phyloP scores from a whole-genome alignment of 2,888 invertebrate genomes.

The Orthosia gracilis region DNA sequence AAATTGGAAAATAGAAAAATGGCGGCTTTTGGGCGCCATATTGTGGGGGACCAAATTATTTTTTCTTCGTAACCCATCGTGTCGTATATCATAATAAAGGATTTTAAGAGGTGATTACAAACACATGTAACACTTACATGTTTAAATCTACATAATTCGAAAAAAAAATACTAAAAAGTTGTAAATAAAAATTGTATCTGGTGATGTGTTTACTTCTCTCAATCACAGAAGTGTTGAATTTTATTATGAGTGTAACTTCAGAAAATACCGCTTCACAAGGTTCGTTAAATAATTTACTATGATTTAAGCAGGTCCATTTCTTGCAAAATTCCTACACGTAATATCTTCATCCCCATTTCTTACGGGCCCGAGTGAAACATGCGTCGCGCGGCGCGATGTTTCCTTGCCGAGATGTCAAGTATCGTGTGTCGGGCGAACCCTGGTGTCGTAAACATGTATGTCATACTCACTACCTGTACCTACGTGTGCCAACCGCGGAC shows the following conservation, averaged over 20 bases:
- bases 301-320: slow-evolving; percentile 49
- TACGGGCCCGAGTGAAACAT: slow-evolving; percentile 82
- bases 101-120: no score
- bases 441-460: slow-evolving; percentile 87
- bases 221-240: slow-evolving; percentile 36
- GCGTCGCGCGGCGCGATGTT: slow-evolving; percentile 79
- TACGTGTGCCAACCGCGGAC: slow-evolving; percentile 77
- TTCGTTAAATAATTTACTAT: slow-evolving; percentile 56
- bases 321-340: slow-evolving; percentile 84
- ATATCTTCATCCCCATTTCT: slow-evolving; percentile 83
- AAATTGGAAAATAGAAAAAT: no score
- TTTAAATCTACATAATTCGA: no score
- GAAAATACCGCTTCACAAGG: slow-evolving; percentile 48
- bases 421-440: slow-evolving; percentile 85
- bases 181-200: no score
- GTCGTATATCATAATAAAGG: no score
- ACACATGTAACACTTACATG: no score
- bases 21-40: no score
- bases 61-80: no score
- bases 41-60: no score
- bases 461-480: slow-evolving; percentile 85
- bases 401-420: slow-evolving; percentile 84
- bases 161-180: no score
- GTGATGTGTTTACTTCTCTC: slow-evolving; percentile 21
- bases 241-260: slow-evolving; percentile 30